Conservation (phyloP, 2,797 vertebrate species). For the Xyrichtys novacula region DNA sequence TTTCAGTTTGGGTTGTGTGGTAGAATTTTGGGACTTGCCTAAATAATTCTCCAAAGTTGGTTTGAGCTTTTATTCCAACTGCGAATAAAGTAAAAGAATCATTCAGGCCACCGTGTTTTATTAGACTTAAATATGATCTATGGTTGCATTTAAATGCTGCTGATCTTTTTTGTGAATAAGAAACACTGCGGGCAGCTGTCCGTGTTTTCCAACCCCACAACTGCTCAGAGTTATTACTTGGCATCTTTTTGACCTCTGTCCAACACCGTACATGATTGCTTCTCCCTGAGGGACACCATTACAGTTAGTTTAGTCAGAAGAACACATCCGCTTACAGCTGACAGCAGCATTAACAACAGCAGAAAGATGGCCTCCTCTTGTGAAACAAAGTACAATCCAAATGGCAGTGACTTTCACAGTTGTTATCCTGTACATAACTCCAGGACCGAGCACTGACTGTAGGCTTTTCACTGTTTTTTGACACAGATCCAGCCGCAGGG, state of each 20-base stretch:
- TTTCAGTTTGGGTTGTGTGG: not conserved
- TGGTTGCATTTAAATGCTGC: slow-evolving; percentile 2
- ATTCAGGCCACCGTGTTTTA: not conserved
- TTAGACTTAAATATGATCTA: not conserved
- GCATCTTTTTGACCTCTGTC: slow-evolving; percentile 47
- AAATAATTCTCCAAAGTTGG: not conserved
- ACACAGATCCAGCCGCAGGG: slow-evolving; percentile 71
- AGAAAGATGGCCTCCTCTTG: slow-evolving; percentile 51
- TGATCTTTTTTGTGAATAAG: slow-evolving; percentile 27
- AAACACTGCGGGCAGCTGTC: slow-evolving; percentile 13
- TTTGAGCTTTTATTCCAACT: not conserved
- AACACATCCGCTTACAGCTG: slow-evolving; percentile 46
- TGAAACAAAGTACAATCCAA: slow-evolving; percentile 54
- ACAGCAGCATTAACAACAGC: slow-evolving; percentile 49
- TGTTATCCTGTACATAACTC: slow-evolving; percentile 66
- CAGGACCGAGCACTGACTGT: slow-evolving; percentile 51
- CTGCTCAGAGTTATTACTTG: slow-evolving; percentile 38
- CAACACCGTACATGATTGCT: slow-evolving; percentile 44
- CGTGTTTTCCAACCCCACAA: slow-evolving; percentile 42
- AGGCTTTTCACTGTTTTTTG: slow-evolving; percentile 68
- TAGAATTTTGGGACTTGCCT: not conserved
- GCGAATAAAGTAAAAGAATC: not conserved
- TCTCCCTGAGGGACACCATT: slow-evolving; percentile 51
- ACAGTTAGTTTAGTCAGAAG: slow-evolving; percentile 53
- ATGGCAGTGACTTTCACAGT: slow-evolving; percentile 65